Base-by-base conservation (phyloP, 2,113 vertebrate species). In the Eleginops maclovinus region DNA sequence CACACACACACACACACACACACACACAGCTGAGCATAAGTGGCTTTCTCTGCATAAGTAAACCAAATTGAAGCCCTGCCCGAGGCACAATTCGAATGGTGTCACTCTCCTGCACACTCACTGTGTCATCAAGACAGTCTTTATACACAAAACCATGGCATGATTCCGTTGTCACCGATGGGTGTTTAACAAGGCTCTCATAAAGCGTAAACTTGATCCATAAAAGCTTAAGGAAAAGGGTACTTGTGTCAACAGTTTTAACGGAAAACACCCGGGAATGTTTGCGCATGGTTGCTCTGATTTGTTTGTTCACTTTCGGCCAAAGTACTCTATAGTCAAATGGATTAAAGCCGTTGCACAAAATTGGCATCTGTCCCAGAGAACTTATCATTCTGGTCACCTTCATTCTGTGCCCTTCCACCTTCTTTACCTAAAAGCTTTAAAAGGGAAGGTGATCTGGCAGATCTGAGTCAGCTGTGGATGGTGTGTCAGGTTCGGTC, bases 181-280 rank as follows among this genome's bases (percentile, higher is more conserved):
- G 71, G 75, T 41, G 75, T 84, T 84, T 70, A 78, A 81, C 70
- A 47, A 2, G 73, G 4, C 66, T 88, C 81, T 72, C 75, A 69
- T 70, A 75, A 77, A 84, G 83, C 81, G 70, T 78, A 85, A 80
- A 80, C 41, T 11, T 51, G 72, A 47, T n/a, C 59, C 77, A 77
- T 82, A 85, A 79, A 71, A 65, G 55, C 80, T 74, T 24, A 15
- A 84, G 64, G 73, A 77, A 90, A 83, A 83, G 12, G 59, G 70
- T 80, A 79, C 82, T 84, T 53, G 71, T 83, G 77, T 82, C 51
- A 46, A 87, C 79, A 63, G 89, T 77, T 79, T 69, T 74, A 75
- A 77, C 79, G 72, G 83, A 82, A 86, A 84, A 83, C 83, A 82
- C 60, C 6, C 1, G 43, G 72, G 64, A 69, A 74, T 62, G 65